Base-by-base conservation (phyloP, 2,113 vertebrate species). In the Lota lota region DNA sequence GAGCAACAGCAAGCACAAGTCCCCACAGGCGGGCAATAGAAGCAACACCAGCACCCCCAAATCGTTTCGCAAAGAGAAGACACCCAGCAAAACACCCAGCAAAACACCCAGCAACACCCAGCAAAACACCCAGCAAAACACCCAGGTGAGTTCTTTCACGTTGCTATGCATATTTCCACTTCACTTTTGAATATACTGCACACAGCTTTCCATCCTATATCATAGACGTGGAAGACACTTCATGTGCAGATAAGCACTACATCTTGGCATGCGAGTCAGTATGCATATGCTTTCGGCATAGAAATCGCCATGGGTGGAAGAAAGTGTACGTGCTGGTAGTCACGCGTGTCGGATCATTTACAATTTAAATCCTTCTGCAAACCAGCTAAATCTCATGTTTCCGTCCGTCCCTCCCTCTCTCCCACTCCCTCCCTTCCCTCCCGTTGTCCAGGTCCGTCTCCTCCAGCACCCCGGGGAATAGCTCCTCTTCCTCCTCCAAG, bases 1-100 rank as follows among this genome's bases (percentile, higher is more conserved):
- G n/a, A 87, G 64, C 36, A 36, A 63, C 6, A 70, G 62, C 54
- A 85, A 84, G 56, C 87, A 81, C 79, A 92, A 85, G 74, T 88
- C 75, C 14, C 88, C 79, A 0, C 70, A 68, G 60, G 88, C 88
- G 20, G 47, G 73, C 78, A 77, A 68, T 83, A 87, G 85, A 74
- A 22, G 18, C 83, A 74, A 8, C 50, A 79, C 7, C 21, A 21
- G 54, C 0, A 80, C 79, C 8, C 80, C 78, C 0, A 89, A 81
- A 75, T 83, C 75, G 17, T 64, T 73, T 1, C 61, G 76, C 63
- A 89, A 84, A 78, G 77, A 78, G 59, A 85, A 85, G 74, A 83
- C 79, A 14, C 40, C 40, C 40, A 47, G 28, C 28, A 33, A 33
- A 7, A 4, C 28, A n/a, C n/a, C n/a, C n/a, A 4, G 24, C 24